Base-by-base conservation (phyloP, 2,797 vertebrate genomes). In the Hoplostethus mediterraneus region DNA sequence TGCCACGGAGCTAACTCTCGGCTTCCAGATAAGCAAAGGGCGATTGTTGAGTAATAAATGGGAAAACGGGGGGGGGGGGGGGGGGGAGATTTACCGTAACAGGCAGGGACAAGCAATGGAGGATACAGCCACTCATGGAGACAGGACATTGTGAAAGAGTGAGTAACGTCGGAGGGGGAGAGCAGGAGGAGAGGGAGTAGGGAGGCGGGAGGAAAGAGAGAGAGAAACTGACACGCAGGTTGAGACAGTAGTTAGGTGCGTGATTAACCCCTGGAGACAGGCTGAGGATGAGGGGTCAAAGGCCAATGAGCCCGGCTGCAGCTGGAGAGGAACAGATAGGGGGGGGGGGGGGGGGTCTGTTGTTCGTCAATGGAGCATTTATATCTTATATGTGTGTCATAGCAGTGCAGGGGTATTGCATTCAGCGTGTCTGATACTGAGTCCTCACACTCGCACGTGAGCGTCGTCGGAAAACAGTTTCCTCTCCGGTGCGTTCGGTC, bases 191-290 rank as follows among this genome's bases (percentile, higher is more conserved):
- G 49, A 16, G 49, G 36, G 47, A 48, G 38, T n/a, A 75, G 75
- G 4, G 33, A n/a, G 47, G 5, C 12, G 7, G 55, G 47, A 4
- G n/a, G 21, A 7, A 30, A 6, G 16, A 55, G 63, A 44, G 36
- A 38, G 9, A 78, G 59, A 67, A 73, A 73, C 67, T 57, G 80
- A 63, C 57, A 7, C 73, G 80, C 66, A 76, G 42, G 76, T 31
- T 51, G 64, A 85, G 78, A 79, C 82, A 77, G 63, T 62, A 89
- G 91, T 94, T 81, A 90, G 95, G 92, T 91, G 91, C 89, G 83
- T 95, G 95, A 95, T 95, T 96, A 96, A 96, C 95, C 94, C 94
- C 94, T 57, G 47, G 82, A 93, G 92, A 89, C 90, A 73, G 86
- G 28, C 63, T 86, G 75, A 81, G 75, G 82, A 75, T 16, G 13